phyloP scores from a whole-genome alignment of 2,113 vertebrate genomes.

The Ptychochromis oligacanthus region DNA sequence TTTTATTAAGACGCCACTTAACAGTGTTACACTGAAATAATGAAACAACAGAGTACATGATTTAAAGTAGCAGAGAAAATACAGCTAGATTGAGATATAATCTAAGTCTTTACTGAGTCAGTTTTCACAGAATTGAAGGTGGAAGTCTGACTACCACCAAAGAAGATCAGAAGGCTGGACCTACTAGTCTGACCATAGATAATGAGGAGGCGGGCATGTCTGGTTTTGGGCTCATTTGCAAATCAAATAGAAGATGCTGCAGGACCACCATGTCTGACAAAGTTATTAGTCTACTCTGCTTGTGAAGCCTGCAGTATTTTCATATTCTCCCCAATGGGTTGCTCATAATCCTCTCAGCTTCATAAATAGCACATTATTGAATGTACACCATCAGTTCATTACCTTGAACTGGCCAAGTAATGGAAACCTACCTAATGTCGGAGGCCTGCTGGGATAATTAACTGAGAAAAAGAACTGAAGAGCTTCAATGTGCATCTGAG shows the following conservation, averaged over 20 bases:
- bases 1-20: constrained; percentile 14
- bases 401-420: constrained; percentile 61
- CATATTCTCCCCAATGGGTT: constrained; percentile 16
- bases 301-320: constrained; percentile 15
- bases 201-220: neutral
- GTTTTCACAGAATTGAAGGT: neutral
- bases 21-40: neutral
- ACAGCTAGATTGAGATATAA: neutral
- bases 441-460: constrained; percentile 57
- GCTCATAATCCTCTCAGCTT: constrained; percentile 46
- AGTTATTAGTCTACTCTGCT: constrained; percentile 9
- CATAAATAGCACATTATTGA: constrained; percentile 67
- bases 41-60: neutral
- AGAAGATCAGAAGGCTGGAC: constrained; percentile 4
- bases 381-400: constrained; percentile 53
- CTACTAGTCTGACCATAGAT: neutral
- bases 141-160: neutral
- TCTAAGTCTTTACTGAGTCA: constrained; percentile 1
- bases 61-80: neutral
- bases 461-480: constrained; percentile 33
- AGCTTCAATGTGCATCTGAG: constrained; percentile 31
- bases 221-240: neutral
- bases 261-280: neutral
- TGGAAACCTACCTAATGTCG: constrained; percentile 59
- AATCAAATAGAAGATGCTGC: constrained; percentile 27